Evolutionary conservation across 2,113 vertebrate genomes (phyloP).

Genomic region (Salvelinus namaycush): DNA sequence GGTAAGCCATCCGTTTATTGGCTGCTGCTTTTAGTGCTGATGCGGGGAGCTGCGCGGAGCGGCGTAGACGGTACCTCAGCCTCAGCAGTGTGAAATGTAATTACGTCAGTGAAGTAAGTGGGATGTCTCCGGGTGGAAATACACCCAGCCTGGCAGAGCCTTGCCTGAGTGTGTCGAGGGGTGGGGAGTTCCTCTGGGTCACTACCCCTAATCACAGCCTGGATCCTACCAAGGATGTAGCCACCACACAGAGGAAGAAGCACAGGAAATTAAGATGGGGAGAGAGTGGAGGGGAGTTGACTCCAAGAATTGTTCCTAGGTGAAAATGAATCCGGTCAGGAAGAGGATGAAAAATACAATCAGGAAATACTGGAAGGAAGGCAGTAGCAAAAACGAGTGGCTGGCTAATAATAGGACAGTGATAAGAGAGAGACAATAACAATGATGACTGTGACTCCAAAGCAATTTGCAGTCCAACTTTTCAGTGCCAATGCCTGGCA

Average conservation of each 20-base stretch:
- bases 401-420: slow-evolving; percentile 69
- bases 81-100: slow-evolving; percentile 53
- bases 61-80: slow-evolving; percentile 4
- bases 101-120: slow-evolving; percentile 59
- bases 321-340: slow-evolving; percentile 32
- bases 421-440: slow-evolving; percentile 53
- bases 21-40: slow-evolving; percentile 28
- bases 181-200: background rate
- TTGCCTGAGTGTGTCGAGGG: background rate
- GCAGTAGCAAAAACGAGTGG: slow-evolving; percentile 50
- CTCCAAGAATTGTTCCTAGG: slow-evolving; percentile 11
- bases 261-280: slow-evolving; percentile 47
- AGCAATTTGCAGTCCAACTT: slow-evolving; percentile 50
- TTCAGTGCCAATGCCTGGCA: background rate
- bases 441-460: slow-evolving; percentile 35
- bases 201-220: slow-evolving; percentile 41
- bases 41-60: background rate
- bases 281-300: background rate
- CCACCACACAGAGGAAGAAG: slow-evolving; percentile 34
- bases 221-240: slow-evolving; percentile 43
- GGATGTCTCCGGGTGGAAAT: slow-evolving; percentile 47
- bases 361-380: slow-evolving; percentile 73
- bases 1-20: slow-evolving; percentile 34
- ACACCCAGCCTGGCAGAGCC: too few relatives aligned
- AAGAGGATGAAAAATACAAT: slow-evolving; percentile 58